These are phyloP conservation scores for Actinemys pallida DNA, from an alignment of 2,113 vertebrate genomes.

Conservation along the genomic window DNA sequence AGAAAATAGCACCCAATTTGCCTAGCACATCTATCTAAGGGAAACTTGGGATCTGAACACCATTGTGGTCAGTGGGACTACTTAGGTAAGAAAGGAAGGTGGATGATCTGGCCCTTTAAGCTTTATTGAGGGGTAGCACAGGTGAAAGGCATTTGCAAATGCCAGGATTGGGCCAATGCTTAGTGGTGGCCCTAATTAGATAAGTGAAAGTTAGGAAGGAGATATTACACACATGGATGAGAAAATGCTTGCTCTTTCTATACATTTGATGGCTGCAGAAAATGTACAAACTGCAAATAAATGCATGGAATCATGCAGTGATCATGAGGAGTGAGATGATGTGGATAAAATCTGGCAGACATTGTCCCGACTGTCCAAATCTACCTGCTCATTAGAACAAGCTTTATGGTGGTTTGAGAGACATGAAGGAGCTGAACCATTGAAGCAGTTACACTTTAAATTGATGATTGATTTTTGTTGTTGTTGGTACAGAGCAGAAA, in stretches of 20 bases:
- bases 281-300: background rate
- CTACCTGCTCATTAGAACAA: background rate
- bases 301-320: background rate
- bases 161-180: background rate
- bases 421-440: background rate
- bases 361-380: background rate
- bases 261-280: background rate
- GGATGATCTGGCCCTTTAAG: background rate
- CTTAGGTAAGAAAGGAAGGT: background rate
- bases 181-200: background rate
- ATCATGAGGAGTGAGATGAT: background rate
- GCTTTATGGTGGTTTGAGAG: background rate
- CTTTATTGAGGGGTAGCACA: background rate
- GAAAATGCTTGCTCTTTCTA: background rate
- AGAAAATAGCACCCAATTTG: background rate
- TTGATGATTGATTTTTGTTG: background rate
- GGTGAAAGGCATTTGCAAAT: background rate
- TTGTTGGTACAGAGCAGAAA: background rate
- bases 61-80: background rate
- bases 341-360: background rate
- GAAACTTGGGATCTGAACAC: background rate
- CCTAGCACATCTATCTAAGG: background rate
- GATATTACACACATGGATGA: background rate
- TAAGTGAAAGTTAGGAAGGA: background rate
- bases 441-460: background rate